A percentile compares a stretch with the other conserved stretches of the same genome.
phyloP scores from a whole-genome alignment of 92 coral and sea anemone species.

The Epizoanthus stellaris region DNA sequence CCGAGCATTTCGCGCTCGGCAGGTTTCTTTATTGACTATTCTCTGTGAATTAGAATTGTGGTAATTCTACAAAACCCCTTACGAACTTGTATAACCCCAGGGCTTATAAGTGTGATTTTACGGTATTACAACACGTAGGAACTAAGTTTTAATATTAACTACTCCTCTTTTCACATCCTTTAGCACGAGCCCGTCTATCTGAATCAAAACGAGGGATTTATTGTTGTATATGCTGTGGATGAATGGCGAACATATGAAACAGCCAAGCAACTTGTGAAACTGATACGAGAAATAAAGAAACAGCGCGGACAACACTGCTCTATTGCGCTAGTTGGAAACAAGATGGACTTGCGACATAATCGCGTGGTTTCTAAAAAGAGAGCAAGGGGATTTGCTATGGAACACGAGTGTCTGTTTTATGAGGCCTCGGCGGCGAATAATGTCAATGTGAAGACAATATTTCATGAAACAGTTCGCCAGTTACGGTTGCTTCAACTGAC shows the following conservation, averaged over 20 bases:
- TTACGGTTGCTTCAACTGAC: slow-evolving; percentile 65
- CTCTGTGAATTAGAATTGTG: too few relatives aligned
- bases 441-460: slow-evolving; percentile 74
- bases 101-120: too few relatives aligned
- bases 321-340: slow-evolving; percentile 84
- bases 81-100: too few relatives aligned
- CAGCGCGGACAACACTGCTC: slow-evolving; percentile 72
- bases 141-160: too few relatives aligned
- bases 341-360: slow-evolving; percentile 79
- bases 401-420: slow-evolving; percentile 81
- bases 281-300: slow-evolving; percentile 86
- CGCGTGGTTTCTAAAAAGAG: slow-evolving; percentile 75
- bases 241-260: slow-evolving; percentile 83
- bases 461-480: slow-evolving; percentile 85
- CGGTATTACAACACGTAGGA: too few relatives aligned
- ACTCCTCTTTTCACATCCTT: slow-evolving; percentile 10
- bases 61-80: too few relatives aligned
- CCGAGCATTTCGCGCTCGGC: too few relatives aligned
- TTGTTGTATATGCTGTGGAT: slow-evolving; percentile 86
- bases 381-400: slow-evolving; percentile 78
- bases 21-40: too few relatives aligned
- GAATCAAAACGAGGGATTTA: slow-evolving; percentile 86
- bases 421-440: slow-evolving; percentile 85
- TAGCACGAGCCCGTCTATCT: slow-evolving; percentile 88
- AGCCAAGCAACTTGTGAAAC: slow-evolving; percentile 83